phyloP scores from a whole-genome alignment of 2,797 vertebrate species.

The Pantherophis alleghaniensis region DNA sequence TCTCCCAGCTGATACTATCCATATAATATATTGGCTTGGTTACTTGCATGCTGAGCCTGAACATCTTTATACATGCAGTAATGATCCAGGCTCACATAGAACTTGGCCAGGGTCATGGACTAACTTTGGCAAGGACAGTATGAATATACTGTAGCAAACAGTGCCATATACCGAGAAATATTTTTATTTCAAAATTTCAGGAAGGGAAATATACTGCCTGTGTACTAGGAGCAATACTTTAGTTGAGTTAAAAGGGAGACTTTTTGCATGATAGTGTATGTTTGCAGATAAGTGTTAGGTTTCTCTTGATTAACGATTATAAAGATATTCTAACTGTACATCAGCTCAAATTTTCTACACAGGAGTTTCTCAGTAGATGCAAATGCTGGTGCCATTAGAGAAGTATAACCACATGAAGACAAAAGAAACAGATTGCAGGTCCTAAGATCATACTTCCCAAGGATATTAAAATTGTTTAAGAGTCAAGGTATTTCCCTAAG shows the following conservation, averaged over 20 bases:
- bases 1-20: background rate
- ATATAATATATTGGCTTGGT: background rate
- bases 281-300: background rate
- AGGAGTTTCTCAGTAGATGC: slow-evolving; percentile 41
- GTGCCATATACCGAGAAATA: background rate
- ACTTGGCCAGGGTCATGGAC: background rate
- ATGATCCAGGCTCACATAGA: background rate
- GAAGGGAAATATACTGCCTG: background rate
- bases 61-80: background rate
- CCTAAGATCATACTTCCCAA: slow-evolving; percentile 15
- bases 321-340: slow-evolving; percentile 47
- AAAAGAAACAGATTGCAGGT: slow-evolving; percentile 26
- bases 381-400: slow-evolving; percentile 35
- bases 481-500: slow-evolving; percentile 27
- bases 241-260: background rate
- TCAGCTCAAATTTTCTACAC: slow-evolving; percentile 13
- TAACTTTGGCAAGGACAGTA: background rate
- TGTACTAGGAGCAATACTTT: background rate
- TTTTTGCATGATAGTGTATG: background rate
- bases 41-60: background rate
- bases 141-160: background rate
- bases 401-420: slow-evolving; percentile 37
- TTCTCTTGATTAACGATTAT: slow-evolving; percentile 47
- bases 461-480: slow-evolving; percentile 35
- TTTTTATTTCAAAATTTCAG: background rate